phyloP scores from a whole-genome alignment of 1,140 invertebrate genomes.

The Oscheius sp. region DNA sequence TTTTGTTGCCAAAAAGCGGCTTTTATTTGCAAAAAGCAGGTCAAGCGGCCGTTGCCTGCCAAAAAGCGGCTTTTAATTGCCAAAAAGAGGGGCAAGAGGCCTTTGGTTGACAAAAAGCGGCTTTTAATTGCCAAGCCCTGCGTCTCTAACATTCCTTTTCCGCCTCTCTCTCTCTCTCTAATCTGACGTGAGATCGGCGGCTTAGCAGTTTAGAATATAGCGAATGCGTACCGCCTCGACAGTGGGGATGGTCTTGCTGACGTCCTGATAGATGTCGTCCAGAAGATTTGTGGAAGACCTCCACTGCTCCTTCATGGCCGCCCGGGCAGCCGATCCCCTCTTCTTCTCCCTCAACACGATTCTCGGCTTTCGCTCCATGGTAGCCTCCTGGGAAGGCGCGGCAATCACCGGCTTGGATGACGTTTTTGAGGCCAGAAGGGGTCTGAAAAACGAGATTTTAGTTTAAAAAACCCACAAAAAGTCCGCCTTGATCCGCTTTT shows the following conservation, averaged over 20 bases:
- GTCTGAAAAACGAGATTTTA: constrained; percentile 22
- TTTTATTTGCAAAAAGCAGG: too few species aligned
- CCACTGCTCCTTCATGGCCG: constrained; percentile 47
- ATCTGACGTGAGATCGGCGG: background rate
- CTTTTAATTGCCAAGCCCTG: too few species aligned
- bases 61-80: too few species aligned
- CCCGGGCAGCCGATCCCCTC: constrained; percentile 28
- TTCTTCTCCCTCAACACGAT: constrained; percentile 58
- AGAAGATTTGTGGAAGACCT: constrained; percentile 56
- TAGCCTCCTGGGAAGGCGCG: background rate
- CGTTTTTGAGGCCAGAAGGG: constrained; percentile 34
- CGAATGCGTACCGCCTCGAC: constrained; percentile 50
- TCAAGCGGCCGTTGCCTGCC: too few species aligned
- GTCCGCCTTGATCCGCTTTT: too few species aligned
- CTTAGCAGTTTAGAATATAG: constrained; percentile 11
- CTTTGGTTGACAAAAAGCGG: too few species aligned
- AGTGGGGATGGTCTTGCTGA: constrained; percentile 55
- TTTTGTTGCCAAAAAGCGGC: too few species aligned
- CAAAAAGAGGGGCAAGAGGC: too few species aligned
- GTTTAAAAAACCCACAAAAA: too few species aligned
- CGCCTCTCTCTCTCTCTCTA: too few species aligned
- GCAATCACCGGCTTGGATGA: constrained; percentile 5
- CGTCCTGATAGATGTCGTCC: constrained; percentile 54
- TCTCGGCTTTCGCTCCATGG: constrained; percentile 36
- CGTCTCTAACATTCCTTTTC: too few species aligned